Base-by-base conservation (phyloP, 30 jellyfish, hydroid and myxozoan species). In the Clytia hemisphaerica region DNA sequence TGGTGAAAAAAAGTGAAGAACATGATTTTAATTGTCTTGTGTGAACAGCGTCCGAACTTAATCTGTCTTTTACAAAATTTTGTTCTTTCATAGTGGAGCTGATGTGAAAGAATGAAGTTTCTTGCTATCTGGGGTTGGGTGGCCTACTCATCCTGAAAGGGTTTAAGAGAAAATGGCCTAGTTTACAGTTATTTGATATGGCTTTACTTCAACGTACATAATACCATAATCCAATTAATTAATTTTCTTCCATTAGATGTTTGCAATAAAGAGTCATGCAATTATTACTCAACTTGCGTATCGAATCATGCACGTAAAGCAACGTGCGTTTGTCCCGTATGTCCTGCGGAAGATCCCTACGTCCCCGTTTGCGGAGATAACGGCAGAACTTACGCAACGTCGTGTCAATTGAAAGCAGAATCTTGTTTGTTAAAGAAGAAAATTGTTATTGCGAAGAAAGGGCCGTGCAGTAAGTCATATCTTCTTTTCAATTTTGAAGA, bases 281-380 rank as follows among this genome's bases (percentile, higher is more conserved):
- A 37, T 21, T 40, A 67, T 28, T 24, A 88, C 49, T 46, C 71
- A 38, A 75, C 27, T 9, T 88, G 97, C 26, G 73, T 73, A 4
- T 35, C 14, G 34, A 46, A 33, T 54, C 81, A 85, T n/a, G 92
- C 69, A 62, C 67, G 83, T 1, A 45, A 75, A 45, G 25, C 93
- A 15, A 77, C 63, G 3, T 86, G 96, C 65, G 76, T 70, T 14
- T 86, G 96, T 50, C 92, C 96, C 4, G 30, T 45, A 5, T 86
- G 96, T 42, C 85, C 70, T n/a, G 73, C 21, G 25, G 79, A 45
- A 9, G 96, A 86, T 66, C 46, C 35, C 6, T 86, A 86, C 49
- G 38, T 71, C 1, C 88, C 90, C 1, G 46, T 86, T 2, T 86
- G 96, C 72, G 96, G 86, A 16, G 73, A 78, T 72, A 92, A 86